Evolutionary conservation across 1,140 invertebrate species (phyloP), one percentile per base, ranked within the genome.

Genomic region (Leptinotarsa texana): DNA sequence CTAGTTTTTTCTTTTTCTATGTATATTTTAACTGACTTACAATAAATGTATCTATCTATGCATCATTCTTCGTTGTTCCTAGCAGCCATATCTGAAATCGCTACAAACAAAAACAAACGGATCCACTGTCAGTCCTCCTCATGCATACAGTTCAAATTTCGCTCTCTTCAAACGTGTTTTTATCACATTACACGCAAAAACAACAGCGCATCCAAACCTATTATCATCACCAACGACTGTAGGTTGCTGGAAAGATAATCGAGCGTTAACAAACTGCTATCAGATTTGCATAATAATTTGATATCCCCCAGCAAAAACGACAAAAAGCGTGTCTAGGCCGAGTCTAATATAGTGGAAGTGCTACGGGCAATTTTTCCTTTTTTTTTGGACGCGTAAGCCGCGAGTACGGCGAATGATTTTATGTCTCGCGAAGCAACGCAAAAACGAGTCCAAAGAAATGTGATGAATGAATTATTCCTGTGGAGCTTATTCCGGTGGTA

Each of bases 141-240:
- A 57, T 57, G 51, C 2, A n/a, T 57, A 57, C 17, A 18, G 51
- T 17, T 57, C 6, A 15, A 57, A 17, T 57, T 8, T 57, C 3
- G 51, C 17, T 17, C 15, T 5, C n/a, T 21, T 4, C 22, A 17
- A 21, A 22, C 63, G 63, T 65, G 63, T 65, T 65, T 65, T 27
- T 27, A 65, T 65, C 63, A 65, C 63, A 65, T 65, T 65, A 65
- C 27, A 65, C 63, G 63, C 63, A 65, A 65, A 65, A 65, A 65
- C 63, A 65, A 65, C 63, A 65, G 0, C 21, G 4, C 13, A 65
- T 22, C 27, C 27, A 22, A 21, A 65, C 63, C 15, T 11, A 65
- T 65, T 65, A 65, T 65, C 63, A 65, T 65, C 63, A 21, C n/a
- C 21, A 24, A 22, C 27, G 27, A 21, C 21, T 17, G 22, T 42